Base-by-base conservation (phyloP, 2,113 vertebrate genomes). In the Cebus imitator region DNA sequence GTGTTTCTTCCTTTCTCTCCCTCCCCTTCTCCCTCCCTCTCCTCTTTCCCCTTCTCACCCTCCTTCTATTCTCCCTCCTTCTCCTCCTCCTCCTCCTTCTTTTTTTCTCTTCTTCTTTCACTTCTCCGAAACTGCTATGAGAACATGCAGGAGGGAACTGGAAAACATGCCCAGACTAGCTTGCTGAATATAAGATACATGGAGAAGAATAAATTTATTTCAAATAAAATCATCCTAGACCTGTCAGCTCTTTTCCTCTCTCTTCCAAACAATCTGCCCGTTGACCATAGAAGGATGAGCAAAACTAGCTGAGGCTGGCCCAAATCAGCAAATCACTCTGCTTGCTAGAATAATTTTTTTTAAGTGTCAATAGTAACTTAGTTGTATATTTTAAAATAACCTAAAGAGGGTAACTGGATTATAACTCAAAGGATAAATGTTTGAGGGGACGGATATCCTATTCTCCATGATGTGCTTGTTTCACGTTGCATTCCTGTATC, bases 11-110 rank as follows among this genome's bases (percentile, higher is more conserved):
- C 6, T 4, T 37, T 13, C 4, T 37, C 30, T 10, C 50, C 18
- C 16, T n/a, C 13, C 2, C 8, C 3, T 23, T 20, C 18, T 20
- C 12, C 1, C 8, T 13, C 4, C 21, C 8, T 58, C 57, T 61
- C 10, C 25, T 61, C 58, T 5, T 61, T 27, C 58, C 2, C 61
- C 61, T 30, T 1, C 61, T 64, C 2, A 2, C 27, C 0, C 0
- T 64, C 1, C 61, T 64, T 1, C 61, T 64, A 2, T 10, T 58
- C 27, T 64, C 25, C 61, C 58, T 27, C 5, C 58, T 64, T 2
- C 3, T 58, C 27, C 27, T 9, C 61, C 58, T 27, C 2, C 58
- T 30, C 25, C 61, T 64, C 0, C 5, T 64, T 0, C 11, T 30
- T 0, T 27, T 64, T 2, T 30, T 64, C 11, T 23, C 23, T 13